Conservation (phyloP, 2,113 vertebrate species). For the Gymnarchus niloticus region DNA sequence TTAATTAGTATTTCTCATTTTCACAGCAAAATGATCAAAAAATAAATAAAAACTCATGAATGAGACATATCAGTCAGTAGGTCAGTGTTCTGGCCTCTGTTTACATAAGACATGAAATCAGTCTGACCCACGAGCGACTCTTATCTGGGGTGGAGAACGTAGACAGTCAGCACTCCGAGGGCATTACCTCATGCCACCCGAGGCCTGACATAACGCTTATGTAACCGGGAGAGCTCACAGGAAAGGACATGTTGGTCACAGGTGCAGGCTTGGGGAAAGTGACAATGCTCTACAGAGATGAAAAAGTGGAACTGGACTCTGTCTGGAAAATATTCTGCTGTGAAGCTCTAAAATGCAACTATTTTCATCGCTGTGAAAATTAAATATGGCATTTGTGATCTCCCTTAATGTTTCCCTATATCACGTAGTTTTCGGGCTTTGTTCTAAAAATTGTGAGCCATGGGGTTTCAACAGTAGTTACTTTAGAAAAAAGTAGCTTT, state of each 20-base stretch:
- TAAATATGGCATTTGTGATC: constrained; percentile 2
- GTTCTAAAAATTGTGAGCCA: constrained; percentile 32
- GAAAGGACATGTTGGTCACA: constrained; percentile 49
- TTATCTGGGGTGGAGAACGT: not conserved
- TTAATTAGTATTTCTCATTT: no score
- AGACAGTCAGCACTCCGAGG: constrained; percentile 34
- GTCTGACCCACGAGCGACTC: not conserved
- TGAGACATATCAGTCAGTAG: constrained; percentile 24
- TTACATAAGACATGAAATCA: not conserved
- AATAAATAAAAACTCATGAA: not conserved
- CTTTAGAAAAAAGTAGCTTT: not conserved
- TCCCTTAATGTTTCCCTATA: constrained; percentile 36
- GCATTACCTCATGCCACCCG: constrained; percentile 46
- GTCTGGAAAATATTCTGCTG: constrained; percentile 33
- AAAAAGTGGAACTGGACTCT: constrained; percentile 19
- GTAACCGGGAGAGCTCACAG: constrained; percentile 43
- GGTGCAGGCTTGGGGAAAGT: constrained; percentile 48
- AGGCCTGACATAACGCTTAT: constrained; percentile 45
- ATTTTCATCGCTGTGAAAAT: constrained; percentile 31
- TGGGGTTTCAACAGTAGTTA: not conserved
- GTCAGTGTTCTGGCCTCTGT: not conserved
- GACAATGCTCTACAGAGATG: constrained; percentile 24
- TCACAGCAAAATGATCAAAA: no score
- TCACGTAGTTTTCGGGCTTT: constrained; percentile 26
- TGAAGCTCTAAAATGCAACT: constrained; percentile 29